These are phyloP conservation scores for Julus scandinavius DNA, from an alignment of 2,888 invertebrate genomes.

Conservation along the genomic window DNA sequence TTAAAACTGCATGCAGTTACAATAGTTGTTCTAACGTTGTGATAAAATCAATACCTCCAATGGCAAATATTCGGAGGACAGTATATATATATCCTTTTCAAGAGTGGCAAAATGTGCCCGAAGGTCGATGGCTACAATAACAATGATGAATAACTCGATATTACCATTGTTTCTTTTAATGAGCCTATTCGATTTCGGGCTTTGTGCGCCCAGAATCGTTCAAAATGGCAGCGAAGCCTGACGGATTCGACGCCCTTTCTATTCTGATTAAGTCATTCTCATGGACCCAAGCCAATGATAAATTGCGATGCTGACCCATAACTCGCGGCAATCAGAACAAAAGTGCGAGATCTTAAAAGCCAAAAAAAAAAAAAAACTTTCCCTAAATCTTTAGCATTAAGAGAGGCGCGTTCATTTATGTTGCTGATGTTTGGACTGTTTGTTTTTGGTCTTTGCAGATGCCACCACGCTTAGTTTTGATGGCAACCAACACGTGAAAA, in stretches of 20 bases:
- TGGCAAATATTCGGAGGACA: too few relatives aligned
- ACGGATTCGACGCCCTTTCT: not conserved
- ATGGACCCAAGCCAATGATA: not conserved
- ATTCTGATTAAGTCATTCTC: not conserved
- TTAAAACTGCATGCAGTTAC: too few relatives aligned
- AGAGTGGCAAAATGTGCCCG: too few relatives aligned
- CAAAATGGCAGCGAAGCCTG: not conserved
- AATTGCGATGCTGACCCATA: not conserved
- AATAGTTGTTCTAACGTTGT: too few relatives aligned
- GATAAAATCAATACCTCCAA: too few relatives aligned
- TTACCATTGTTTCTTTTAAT: too few relatives aligned
- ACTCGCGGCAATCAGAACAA: not conserved
- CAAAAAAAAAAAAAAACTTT: not conserved
- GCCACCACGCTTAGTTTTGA: conserved; percentile 88
- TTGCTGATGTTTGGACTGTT: conserved; percentile 25
- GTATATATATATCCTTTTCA: too few relatives aligned
- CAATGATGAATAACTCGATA: too few relatives aligned
- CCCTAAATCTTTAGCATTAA: not conserved
- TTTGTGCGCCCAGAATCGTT: not conserved
- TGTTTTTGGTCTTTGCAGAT: conserved; percentile 69
- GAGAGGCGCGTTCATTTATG: not conserved
- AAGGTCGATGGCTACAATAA: too few relatives aligned
- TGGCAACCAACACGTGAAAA: conserved; percentile 86
- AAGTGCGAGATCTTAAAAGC: conserved; percentile 19
- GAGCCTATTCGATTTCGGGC: too few relatives aligned